These are phyloP conservation scores for Pandion haliaetus DNA, from an alignment of 2,113 vertebrate genomes.

Conservation along the genomic window DNA sequence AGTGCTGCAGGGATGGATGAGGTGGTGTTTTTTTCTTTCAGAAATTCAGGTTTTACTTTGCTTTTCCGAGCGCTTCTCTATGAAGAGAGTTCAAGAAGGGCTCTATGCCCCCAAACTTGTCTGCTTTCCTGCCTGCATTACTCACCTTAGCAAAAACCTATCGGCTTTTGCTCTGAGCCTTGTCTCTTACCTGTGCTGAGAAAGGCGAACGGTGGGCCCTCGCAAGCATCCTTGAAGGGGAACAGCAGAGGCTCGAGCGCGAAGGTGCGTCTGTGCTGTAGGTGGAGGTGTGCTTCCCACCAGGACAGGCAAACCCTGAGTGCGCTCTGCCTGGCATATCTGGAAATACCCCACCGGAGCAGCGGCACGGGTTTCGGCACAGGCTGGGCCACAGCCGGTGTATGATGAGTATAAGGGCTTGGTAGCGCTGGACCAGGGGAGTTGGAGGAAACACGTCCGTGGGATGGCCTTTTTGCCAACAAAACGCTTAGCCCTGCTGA, in stretches of 20 bases:
- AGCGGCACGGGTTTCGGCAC: neutral
- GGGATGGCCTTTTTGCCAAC: neutral
- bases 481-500: neutral
- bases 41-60: neutral
- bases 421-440: neutral
- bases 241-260: neutral
- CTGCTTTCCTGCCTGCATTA: rapidly evolving
- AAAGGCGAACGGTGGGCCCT: rapidly evolving
- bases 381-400: neutral
- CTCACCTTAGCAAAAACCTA: neutral
- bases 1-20: neutral
- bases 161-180: neutral
- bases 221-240: neutral
- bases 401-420: neutral
- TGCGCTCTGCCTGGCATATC: neutral
- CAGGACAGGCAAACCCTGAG: neutral
- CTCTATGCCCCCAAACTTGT: neutral
- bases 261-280: neutral
- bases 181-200: neutral
- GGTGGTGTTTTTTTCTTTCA: neutral
- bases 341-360: neutral
- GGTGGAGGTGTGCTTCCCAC: neutral
- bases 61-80: neutral
- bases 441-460: neutral
- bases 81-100: neutral